A percentile compares a stretch with the other conserved stretches of the same genome.
Conservation (phyloP, 2,797 vertebrate genomes). For the Pterois miles region DNA sequence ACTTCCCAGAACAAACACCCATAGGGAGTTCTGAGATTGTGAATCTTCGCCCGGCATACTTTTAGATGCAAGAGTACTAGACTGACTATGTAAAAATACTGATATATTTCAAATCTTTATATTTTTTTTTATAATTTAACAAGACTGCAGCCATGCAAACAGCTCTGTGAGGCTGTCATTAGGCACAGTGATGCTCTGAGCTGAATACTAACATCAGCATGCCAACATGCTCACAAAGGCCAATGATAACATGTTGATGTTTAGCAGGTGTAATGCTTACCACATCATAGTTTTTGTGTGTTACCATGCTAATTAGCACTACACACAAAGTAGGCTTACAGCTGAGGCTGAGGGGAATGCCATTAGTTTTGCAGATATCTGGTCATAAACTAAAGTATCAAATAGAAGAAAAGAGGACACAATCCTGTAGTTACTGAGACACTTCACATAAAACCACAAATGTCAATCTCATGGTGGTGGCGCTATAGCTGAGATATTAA, state of each 20-base stretch:
- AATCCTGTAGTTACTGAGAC: not conserved
- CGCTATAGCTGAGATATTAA: not conserved
- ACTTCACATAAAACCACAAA: not conserved
- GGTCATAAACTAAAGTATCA: not conserved
- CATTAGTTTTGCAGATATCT: not conserved
- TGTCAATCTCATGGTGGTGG: not conserved
- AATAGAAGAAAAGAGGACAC: not conserved
- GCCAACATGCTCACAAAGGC: not conserved
- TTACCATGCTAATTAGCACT: not conserved
- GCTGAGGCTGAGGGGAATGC: not conserved
- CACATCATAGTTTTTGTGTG: not conserved
- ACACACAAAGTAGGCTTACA: not conserved
- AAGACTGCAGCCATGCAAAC: not conserved
- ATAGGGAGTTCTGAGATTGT: not conserved
- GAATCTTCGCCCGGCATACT: not conserved
- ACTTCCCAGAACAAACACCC: not conserved
- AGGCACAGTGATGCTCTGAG: not conserved
- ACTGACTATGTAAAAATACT: not conserved
- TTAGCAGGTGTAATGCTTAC: not conserved
- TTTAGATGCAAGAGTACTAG: not conserved
- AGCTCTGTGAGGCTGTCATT: too few relatives aligned
- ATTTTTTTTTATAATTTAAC: constrained; percentile 9
- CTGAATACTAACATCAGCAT: not conserved
- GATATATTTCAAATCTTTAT: constrained; percentile 8
- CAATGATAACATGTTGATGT: not conserved